Conservation (phyloP, 1,140 invertebrate genomes). For the Megathymus violae region DNA sequence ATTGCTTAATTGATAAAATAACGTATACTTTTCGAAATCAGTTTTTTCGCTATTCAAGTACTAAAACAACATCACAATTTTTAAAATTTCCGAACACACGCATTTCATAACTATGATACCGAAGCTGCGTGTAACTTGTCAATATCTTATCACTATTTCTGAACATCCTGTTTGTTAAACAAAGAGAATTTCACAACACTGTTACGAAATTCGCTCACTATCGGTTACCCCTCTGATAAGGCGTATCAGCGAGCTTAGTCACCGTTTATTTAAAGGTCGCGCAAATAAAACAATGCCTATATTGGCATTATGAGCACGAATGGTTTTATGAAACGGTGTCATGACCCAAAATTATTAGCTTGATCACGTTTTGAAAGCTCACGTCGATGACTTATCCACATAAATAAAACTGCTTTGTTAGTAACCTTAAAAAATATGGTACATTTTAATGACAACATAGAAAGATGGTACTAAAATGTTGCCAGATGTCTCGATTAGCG, state of each 20-base stretch:
- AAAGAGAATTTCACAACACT: conserved; percentile 39
- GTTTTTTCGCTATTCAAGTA: too few relatives aligned
- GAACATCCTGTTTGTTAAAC: conserved; percentile 33
- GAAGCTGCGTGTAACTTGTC: not conserved
- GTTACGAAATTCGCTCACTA: conserved; percentile 35
- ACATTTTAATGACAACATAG: too few relatives aligned
- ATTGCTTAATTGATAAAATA: too few relatives aligned
- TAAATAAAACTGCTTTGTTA: too few relatives aligned
- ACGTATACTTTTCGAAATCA: too few relatives aligned
- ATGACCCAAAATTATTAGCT: not conserved
- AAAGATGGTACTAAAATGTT: too few relatives aligned
- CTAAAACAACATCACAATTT: not conserved
- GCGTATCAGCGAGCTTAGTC: conserved; percentile 21
- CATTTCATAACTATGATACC: not conserved
- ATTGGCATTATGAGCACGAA: not conserved
- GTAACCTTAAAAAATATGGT: too few relatives aligned
- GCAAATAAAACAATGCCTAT: conserved; percentile 1
- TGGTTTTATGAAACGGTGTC: conserved; percentile 10
- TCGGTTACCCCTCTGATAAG: conserved; percentile 20
- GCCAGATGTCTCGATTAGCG: too few relatives aligned
- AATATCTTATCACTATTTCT: conserved; percentile 29
- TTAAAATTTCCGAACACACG: not conserved
- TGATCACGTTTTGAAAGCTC: too few relatives aligned
- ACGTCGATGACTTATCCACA: too few relatives aligned
- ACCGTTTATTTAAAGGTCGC: not conserved